Evolutionary conservation across 2,113 vertebrate genomes (phyloP), one percentile per base, ranked within the genome.

Genomic region (Actenoides hombroni): DNA sequence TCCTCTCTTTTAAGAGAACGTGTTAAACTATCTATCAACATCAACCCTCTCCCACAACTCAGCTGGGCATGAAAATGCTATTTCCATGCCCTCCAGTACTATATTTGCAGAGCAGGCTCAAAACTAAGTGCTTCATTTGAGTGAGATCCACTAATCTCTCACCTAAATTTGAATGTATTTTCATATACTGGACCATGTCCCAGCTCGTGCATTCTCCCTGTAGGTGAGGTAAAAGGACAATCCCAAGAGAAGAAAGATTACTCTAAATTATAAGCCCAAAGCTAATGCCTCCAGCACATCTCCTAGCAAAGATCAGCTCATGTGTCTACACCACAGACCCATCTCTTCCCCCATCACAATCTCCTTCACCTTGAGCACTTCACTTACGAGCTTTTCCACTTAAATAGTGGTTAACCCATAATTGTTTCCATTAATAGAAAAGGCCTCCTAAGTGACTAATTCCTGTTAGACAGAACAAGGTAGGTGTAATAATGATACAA

Each of bases 51-150:
- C 48, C 8, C 53, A 88, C 49, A 71, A 16, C 2, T 13, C 16
- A 78, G 18, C 0, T 59, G 35, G 25, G 5, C 15, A 51, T 20
- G 53, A 83, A 64, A 92, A 8, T 0, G 1, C 10, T 8, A 4
- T 74, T 91, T 86, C 33, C 26, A 48, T 40, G 19, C 10, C 20
- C 15, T 80, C 14, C 46, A 44, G 39, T 6, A 33, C 20, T 18
- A 16, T 24, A 53, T 53, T 37, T 83, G 2, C 46, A 82, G n/a
- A 61, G 10, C 42, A 70, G 21, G 18, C 35, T 68, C 42, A 64
- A 68, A 13, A 51, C 10, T 69, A 84, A 64, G 10, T 16, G 2
- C 11, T 75, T 81, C 13, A 37, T 59, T 80, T 67, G 65, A 48
- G 24, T 46, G 39, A 89, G 15, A 56, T 21, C 7, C 13, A 35